phyloP scores from a whole-genome alignment of 2,888 invertebrate species.

The Tetropium fuscum region DNA sequence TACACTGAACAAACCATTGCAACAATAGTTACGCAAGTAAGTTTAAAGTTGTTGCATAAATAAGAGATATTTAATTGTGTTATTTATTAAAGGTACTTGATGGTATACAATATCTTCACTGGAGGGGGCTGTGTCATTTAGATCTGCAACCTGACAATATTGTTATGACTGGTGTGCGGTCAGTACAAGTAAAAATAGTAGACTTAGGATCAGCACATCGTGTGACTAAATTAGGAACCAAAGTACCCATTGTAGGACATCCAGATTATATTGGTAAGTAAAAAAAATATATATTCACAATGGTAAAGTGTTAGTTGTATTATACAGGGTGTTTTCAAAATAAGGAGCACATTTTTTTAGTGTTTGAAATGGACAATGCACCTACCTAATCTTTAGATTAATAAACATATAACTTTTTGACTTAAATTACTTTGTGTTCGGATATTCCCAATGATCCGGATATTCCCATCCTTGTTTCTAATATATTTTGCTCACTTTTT shows the following conservation, averaged over 20 bases:
- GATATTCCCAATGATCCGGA: no score
- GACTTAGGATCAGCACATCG: conserved; percentile 91
- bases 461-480: no score
- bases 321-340: no score
- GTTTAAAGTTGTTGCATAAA: no score
- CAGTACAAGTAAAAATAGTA: conserved; percentile 88
- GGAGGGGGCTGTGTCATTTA: conserved; percentile 90
- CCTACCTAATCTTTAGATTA: no score
- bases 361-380: no score
- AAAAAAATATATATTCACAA: not conserved
- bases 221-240: conserved; percentile 83
- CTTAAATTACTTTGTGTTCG: no score
- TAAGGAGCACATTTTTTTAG: no score
- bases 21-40: conserved; percentile 83
- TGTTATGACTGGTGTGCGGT: conserved; percentile 88
- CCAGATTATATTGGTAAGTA: conserved; percentile 79
- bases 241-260: conserved; percentile 77
- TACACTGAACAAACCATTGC: conserved; percentile 95
- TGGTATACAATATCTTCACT: conserved; percentile 94
- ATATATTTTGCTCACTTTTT: no score
- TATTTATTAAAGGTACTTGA: conserved; percentile 78
- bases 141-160: conserved; percentile 96
- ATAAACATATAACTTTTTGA: no score
- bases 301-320: not conserved
- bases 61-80: no score